Base-by-base conservation (phyloP, 1,140 invertebrate species). In the Venturia canescens region DNA sequence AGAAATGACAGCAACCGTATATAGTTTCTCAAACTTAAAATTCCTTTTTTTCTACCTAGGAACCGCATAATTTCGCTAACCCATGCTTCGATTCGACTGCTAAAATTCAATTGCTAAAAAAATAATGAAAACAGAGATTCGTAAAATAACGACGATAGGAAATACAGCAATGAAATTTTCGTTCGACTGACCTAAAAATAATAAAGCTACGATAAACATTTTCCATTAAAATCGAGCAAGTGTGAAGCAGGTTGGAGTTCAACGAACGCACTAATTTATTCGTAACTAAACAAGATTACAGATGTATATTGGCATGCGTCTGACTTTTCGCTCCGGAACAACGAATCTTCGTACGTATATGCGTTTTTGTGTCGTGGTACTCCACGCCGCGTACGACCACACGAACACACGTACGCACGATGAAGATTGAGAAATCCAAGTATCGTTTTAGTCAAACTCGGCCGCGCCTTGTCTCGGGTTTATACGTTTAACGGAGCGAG, bases 401-500 rank as follows among this genome's bases (percentile, higher is more conserved):
- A 66, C 60, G 27, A 13, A 66, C 23, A 4, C 23, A 66, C 23
- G 16, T 23, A 66, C 23, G 23, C 23, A 26, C 26, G 60, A 26
- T 23, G 27, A 66, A 27, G 4, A 66, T 66, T 27, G 26, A 66
- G 23, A 26, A 66, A 66, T 15, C 21, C 7, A 66, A 66, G 60
- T 26, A 66, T 66, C 60, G 23, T 66, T 66, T 26, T 11, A 53
- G 50, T 15, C 21, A 23, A 57, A 66, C 60, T 23, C 23, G 60
- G 60, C 21, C 60, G 23, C 60, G 23, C 60, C 60, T 66, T 66
- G 60, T 66, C 23, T 66, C 21, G 23, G 27, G 27, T 66, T n/a
- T 66, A 7, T 66, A 15, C 60, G 60, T 23, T 23, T 66, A 66
- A 66, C 27, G 6, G 21, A 57, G 1, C 60, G 60, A 66, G 16